phyloP scores from a whole-genome alignment of 2,113 vertebrate species.

The Pelusios castaneus region DNA sequence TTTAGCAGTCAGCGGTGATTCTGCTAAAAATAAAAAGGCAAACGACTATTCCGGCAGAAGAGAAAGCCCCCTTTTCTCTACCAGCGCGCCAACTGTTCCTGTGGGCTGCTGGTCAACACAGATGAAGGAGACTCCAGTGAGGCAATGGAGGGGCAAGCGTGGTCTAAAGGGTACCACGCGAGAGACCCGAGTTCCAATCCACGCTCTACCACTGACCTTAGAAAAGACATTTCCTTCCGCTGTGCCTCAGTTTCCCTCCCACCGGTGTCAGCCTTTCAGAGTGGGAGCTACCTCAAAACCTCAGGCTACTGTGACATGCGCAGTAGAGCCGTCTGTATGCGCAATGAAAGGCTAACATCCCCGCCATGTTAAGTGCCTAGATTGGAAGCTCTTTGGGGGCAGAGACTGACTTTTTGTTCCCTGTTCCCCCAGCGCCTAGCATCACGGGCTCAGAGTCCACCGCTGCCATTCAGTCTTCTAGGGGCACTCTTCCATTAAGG shows the following conservation, averaged over 20 bases:
- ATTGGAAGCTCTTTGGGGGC: not conserved
- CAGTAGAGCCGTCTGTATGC: not conserved
- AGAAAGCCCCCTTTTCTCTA: not conserved
- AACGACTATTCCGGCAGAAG: not conserved
- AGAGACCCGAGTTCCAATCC: rapidly evolving
- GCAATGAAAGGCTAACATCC: not conserved
- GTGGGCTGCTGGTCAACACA: not conserved
- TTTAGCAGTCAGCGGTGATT: slow-evolving; percentile 30
- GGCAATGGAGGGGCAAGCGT: rapidly evolving
- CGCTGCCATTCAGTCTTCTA: not conserved
- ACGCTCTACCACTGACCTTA: rapidly evolving
- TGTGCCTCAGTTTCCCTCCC: not conserved
- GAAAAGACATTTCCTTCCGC: not conserved
- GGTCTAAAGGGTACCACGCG: not conserved
- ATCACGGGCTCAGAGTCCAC: not conserved
- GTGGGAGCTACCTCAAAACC: not conserved
- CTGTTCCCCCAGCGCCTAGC: not conserved
- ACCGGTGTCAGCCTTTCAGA: not conserved
- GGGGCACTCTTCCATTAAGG: not conserved
- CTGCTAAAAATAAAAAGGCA: not conserved
- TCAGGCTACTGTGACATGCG: not conserved
- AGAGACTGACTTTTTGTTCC: not conserved
- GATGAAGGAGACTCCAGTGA: rapidly evolving
- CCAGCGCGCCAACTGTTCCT: not conserved
- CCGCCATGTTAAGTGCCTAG: not conserved